A percentile compares a stretch with the other conserved stretches of the same genome.
These are phyloP conservation scores for Andricus curvator DNA, from an alignment of 2,888 invertebrate species.

Conservation along the genomic window DNA sequence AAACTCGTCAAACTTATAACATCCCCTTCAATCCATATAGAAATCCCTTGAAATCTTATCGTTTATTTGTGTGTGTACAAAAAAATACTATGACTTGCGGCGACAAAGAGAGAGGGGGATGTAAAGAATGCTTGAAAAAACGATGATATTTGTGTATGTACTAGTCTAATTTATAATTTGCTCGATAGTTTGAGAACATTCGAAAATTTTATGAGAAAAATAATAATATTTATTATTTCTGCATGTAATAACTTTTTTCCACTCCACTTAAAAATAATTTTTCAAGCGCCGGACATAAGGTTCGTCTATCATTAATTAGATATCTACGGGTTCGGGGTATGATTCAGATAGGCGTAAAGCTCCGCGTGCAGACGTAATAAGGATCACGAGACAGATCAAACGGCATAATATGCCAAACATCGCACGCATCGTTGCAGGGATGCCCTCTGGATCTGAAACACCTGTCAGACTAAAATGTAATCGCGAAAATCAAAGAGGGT, in stretches of 20 bases:
- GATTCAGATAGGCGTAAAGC: constrained; percentile 2
- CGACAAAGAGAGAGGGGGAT: no score
- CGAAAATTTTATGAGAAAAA: no score
- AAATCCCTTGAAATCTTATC: no score
- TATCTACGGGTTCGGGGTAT: background rate
- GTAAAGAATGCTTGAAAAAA: no score
- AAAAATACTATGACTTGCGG: no score
- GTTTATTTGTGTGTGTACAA: no score
- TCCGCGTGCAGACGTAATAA: background rate
- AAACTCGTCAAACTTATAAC: no score
- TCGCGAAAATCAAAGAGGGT: constrained; percentile 73
- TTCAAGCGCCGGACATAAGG: background rate
- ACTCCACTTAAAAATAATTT: background rate
- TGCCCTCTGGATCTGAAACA: constrained; percentile 54
- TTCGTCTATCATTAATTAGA: background rate
- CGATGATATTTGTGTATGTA: fast-evolving
- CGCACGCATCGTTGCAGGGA: constrained; percentile 11
- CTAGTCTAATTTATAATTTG: no score
- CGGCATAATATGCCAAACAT: constrained; percentile 21
- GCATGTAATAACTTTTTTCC: background rate
- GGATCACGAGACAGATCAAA: constrained; percentile 25
- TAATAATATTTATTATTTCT: no score
- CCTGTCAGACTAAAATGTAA: constrained; percentile 75
- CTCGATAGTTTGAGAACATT: no score
- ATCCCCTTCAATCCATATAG: no score